phyloP scores from a whole-genome alignment of 2,113 vertebrate genomes.

The Notarius quadriscutis region DNA sequence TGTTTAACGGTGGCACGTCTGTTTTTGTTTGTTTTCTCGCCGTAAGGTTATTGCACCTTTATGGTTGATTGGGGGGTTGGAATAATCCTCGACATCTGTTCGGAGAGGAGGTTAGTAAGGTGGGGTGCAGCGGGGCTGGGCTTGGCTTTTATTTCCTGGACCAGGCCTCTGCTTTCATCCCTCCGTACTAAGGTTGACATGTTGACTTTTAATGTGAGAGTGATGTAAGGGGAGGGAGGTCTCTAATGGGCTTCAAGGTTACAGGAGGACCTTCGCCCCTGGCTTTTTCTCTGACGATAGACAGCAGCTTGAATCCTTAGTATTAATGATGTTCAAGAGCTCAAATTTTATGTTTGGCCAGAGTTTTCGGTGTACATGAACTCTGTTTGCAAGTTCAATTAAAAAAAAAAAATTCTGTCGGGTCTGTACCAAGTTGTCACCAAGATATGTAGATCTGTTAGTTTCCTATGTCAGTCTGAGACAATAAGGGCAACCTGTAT shows the following conservation, averaged over 20 bases:
- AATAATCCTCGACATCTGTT: constrained; percentile 79
- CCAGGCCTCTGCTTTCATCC: constrained; percentile 62
- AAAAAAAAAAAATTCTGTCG: neutral
- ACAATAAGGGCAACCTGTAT: neutral
- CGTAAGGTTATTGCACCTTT: constrained; percentile 81
- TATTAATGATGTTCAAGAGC: constrained; percentile 31
- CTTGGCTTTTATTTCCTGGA: constrained; percentile 64
- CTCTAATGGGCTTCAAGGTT: constrained; percentile 68
- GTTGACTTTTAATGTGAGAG: constrained; percentile 66
- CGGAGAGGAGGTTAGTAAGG: constrained; percentile 52
- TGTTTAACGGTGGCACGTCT: constrained; percentile 76
- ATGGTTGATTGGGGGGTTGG: constrained; percentile 76
- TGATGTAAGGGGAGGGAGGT: constrained; percentile 61
- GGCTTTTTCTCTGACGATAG: constrained; percentile 14
- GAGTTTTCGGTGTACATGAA: neutral
- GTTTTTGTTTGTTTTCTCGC: constrained; percentile 78
- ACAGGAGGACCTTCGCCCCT: constrained; percentile 56
- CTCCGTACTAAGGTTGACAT: constrained; percentile 49
- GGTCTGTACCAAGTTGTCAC: neutral
- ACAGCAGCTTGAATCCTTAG: constrained; percentile 14
- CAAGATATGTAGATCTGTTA: neutral
- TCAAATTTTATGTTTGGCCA: neutral
- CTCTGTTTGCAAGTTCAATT: neutral
- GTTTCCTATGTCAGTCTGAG: neutral
- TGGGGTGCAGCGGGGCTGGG: constrained; percentile 46